Evolutionary conservation across 1,140 invertebrate genomes (phyloP).

Genomic region (Calephelis virginiensis): DNA sequence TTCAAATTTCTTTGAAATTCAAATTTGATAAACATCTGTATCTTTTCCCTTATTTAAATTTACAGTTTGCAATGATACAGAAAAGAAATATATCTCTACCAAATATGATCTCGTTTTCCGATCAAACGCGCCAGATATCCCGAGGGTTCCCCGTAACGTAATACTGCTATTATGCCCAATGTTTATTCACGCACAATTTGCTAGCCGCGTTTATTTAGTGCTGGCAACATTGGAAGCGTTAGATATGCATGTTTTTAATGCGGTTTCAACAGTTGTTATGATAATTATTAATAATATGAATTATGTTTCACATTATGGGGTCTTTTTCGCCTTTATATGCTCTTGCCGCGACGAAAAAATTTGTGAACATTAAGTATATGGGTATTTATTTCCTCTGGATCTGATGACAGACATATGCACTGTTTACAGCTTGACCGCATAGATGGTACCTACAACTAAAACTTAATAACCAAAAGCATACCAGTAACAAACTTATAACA

Average conservation of each 20-base stretch:
- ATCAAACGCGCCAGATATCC: slow-evolving; percentile 33
- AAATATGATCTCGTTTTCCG: slow-evolving; percentile 33
- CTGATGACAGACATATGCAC: too few relatives aligned
- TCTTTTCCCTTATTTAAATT: neutral
- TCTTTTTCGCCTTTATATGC: too few relatives aligned
- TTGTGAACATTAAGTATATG: too few relatives aligned
- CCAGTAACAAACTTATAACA: too few relatives aligned
- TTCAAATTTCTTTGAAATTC: too few relatives aligned
- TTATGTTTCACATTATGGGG: neutral
- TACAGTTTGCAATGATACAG: neutral
- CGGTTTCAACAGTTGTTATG: slow-evolving; percentile 41
- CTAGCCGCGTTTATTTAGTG: slow-evolving; percentile 50
- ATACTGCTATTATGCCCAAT: slow-evolving; percentile 68
- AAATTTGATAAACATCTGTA: neutral
- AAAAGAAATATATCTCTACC: slow-evolving; percentile 18
- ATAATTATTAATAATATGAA: slow-evolving; percentile 20
- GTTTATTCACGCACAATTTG: slow-evolving; percentile 72
- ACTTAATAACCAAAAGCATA: too few relatives aligned
- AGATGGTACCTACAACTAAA: too few relatives aligned
- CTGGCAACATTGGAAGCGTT: slow-evolving; percentile 49
- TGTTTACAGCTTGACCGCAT: too few relatives aligned
- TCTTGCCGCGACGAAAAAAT: too few relatives aligned
- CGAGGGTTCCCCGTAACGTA: slow-evolving; percentile 44
- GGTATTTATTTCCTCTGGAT: too few relatives aligned
- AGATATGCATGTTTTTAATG: slow-evolving; percentile 41